phyloP scores from a whole-genome alignment of 2,113 vertebrate species.

The Hyperopisus bebe region DNA sequence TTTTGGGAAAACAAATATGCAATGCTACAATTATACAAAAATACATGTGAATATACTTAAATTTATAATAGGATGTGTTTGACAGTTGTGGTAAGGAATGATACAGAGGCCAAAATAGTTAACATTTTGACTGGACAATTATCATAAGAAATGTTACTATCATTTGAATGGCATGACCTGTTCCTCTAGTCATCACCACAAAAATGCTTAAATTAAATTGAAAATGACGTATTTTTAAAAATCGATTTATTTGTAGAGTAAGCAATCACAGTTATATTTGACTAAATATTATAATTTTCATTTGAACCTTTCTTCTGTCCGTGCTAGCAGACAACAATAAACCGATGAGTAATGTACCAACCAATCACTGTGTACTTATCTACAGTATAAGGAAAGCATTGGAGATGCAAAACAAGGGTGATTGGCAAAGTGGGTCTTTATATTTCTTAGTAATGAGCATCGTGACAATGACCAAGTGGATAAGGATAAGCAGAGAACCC shows the following conservation, averaged over 20 bases:
- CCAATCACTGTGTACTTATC: no score
- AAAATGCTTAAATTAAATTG: neutral
- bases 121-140: neutral
- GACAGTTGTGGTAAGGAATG: neutral
- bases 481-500: neutral
- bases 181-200: neutral
- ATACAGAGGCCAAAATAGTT: neutral
- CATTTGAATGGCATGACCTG: neutral
- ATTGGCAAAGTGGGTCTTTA: neutral
- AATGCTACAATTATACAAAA: neutral
- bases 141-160: neutral
- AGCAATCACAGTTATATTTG: neutral
- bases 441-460: neutral
- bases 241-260: neutral
- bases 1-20: neutral
- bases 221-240: neutral
- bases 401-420: neutral
- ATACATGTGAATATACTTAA: neutral
- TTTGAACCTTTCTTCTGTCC: neutral
- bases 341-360: neutral
- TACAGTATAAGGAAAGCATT: neutral
- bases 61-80: neutral
- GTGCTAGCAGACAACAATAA: neutral
- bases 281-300: neutral
- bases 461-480: neutral